These are phyloP conservation scores for Drosophila anomalata DNA, from an alignment of 2,888 invertebrate species.

Conservation along the genomic window DNA sequence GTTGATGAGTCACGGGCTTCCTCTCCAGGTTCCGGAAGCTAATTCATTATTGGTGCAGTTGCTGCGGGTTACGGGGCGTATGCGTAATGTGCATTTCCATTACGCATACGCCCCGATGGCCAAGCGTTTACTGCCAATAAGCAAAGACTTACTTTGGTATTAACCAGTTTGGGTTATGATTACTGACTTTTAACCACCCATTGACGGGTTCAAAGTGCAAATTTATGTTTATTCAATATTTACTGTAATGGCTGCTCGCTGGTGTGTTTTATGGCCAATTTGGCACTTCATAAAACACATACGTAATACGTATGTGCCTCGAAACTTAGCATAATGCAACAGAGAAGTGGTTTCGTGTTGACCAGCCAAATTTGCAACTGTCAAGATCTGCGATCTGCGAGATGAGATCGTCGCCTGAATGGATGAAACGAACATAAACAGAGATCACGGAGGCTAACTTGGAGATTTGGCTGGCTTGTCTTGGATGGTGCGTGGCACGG, in stretches of 20 bases:
- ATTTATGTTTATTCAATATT: slow-evolving; percentile 20
- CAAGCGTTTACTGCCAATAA: no score
- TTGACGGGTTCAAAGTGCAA: neutral
- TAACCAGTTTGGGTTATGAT: neutral
- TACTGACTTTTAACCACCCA: neutral
- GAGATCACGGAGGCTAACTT: slow-evolving; percentile 56
- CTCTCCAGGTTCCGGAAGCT: slow-evolving; percentile 13
- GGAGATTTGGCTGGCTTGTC: slow-evolving; percentile 36
- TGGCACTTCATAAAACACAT: slow-evolving; percentile 68
- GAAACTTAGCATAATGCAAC: slow-evolving; percentile 14
- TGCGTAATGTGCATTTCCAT: neutral
- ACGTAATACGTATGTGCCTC: neutral
- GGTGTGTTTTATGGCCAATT: slow-evolving; percentile 67
- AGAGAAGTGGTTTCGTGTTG: slow-evolving; percentile 43
- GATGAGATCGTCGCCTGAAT: slow-evolving; percentile 16
- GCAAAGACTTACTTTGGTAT: neutral
- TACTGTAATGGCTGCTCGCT: slow-evolving; percentile 1
- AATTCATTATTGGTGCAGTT: neutral
- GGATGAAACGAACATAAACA: slow-evolving; percentile 31
- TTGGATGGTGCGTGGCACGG: slow-evolving; percentile 51
- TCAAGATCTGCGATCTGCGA: slow-evolving; percentile 56
- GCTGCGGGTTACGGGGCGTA: neutral
- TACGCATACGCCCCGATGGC: neutral
- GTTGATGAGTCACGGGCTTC: slow-evolving; percentile 8
- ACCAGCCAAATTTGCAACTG: slow-evolving; percentile 59